Conservation (phyloP, 2,797 vertebrate species). For the Megalops cyprinoides region DNA sequence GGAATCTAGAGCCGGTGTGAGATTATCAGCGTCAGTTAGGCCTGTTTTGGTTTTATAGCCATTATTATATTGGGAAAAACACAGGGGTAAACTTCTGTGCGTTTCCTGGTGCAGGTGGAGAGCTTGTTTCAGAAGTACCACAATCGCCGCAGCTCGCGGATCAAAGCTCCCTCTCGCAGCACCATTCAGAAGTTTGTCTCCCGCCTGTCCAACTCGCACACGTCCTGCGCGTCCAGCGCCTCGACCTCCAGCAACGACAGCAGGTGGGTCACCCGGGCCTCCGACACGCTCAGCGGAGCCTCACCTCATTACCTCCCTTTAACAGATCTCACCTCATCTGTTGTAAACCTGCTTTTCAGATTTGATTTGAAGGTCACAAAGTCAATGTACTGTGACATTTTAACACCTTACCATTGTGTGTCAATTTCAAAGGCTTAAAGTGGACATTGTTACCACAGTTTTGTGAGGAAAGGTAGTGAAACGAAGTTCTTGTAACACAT, state of each 20-base stretch:
- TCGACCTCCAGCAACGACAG: constrained; percentile 86
- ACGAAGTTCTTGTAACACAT: too few species aligned
- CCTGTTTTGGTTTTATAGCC: too few species aligned
- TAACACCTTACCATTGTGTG: background rate
- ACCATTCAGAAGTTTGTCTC: constrained; percentile 93
- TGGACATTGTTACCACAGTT: too few species aligned
- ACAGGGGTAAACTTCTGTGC: too few species aligned
- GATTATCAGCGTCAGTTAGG: too few species aligned
- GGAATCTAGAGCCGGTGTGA: too few species aligned
- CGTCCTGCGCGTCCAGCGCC: constrained; percentile 80
- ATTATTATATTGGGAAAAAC: too few species aligned
- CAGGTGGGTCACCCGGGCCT: constrained; percentile 68
- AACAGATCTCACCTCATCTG: too few species aligned
- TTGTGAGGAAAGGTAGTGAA: too few species aligned
- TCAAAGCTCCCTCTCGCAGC: constrained; percentile 89
- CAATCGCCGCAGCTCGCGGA: constrained; percentile 87
- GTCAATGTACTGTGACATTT: background rate
- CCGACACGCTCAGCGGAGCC: background rate
- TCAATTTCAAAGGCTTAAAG: too few species aligned
- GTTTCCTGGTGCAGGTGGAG: constrained; percentile 76
- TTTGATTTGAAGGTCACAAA: background rate
- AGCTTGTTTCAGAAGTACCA: constrained; percentile 93
- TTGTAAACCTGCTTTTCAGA: too few species aligned
- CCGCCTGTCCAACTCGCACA: constrained; percentile 88
- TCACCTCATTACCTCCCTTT: background rate